Conservation (phyloP, 2,113 vertebrate genomes). For the Pangasianodon gigas region DNA sequence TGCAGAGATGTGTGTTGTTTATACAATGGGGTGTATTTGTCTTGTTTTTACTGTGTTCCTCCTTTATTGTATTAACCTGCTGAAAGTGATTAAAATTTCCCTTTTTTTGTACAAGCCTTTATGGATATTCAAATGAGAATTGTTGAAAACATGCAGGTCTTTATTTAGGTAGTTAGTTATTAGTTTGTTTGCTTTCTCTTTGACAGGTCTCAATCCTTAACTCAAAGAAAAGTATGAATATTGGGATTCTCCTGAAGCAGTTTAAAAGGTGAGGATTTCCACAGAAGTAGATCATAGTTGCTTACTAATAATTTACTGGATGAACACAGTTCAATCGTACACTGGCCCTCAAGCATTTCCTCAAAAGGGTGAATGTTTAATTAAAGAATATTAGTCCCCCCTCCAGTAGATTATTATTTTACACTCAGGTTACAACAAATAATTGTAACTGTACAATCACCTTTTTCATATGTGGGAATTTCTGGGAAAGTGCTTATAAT, state of each 20-base stretch:
- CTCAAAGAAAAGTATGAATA: slow-evolving; percentile 77
- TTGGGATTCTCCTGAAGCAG: slow-evolving; percentile 74
- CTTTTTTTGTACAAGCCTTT: background rate
- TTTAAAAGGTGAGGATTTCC: slow-evolving; percentile 71
- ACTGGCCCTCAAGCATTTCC: background rate
- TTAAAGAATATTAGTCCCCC: background rate
- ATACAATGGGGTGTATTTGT: background rate
- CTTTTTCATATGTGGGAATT: background rate
- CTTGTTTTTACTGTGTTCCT: background rate
- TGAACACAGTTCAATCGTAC: background rate
- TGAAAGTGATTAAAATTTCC: background rate
- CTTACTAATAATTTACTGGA: background rate
- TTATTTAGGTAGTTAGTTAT: background rate
- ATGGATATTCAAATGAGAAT: background rate
- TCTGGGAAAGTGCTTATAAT: background rate
- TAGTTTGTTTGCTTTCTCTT: background rate
- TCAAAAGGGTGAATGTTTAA: background rate
- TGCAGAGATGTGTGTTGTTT: background rate
- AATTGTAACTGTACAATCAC: background rate
- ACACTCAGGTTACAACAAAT: background rate
- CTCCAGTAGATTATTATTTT: background rate
- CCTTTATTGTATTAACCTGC: background rate
- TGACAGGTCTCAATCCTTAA: slow-evolving; percentile 72
- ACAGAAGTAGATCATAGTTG: background rate
- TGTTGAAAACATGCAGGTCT: background rate